phyloP scores from a whole-genome alignment of 2,797 vertebrate species.

The Notoglanidium macrostoma region DNA sequence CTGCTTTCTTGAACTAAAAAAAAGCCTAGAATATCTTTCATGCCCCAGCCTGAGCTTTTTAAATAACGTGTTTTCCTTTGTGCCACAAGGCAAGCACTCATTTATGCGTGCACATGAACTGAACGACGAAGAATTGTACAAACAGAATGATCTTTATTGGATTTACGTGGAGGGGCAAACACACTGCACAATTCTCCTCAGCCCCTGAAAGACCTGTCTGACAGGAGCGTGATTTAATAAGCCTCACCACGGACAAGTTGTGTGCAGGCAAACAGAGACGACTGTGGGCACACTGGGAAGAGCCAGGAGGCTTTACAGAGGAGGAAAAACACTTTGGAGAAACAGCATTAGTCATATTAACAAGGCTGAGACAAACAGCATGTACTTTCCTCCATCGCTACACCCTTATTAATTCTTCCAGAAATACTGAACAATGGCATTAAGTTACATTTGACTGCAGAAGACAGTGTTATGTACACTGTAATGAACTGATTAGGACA shows the following conservation, averaged over 20 bases:
- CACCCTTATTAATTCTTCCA: background rate
- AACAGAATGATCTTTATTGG: conserved; percentile 46
- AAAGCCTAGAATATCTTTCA: background rate
- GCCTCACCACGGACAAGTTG: conserved; percentile 23
- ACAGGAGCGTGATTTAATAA: conserved; percentile 39
- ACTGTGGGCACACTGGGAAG: background rate
- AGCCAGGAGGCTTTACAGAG: conserved; percentile 3
- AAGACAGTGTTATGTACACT: background rate
- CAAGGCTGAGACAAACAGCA: conserved; percentile 1
- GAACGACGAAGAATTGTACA: conserved; percentile 38
- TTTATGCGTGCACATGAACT: conserved; percentile 40
- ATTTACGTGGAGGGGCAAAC: conserved; percentile 43
- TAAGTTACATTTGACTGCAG: background rate
- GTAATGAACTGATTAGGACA: background rate
- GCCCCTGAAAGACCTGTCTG: conserved; percentile 29
- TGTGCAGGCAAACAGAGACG: conserved; percentile 9
- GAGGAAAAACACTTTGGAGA: background rate
- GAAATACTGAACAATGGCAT: background rate
- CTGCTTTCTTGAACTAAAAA: background rate
- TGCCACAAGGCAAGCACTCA: conserved; percentile 28
- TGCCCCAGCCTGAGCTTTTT: background rate
- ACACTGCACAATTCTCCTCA: conserved; percentile 30
- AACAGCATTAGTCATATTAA: conserved; percentile 1
- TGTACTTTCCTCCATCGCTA: background rate
- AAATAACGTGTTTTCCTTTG: conserved; percentile 32